phyloP scores from a whole-genome alignment of 2,888 invertebrate species.

The Aleiodes leptofemur region DNA sequence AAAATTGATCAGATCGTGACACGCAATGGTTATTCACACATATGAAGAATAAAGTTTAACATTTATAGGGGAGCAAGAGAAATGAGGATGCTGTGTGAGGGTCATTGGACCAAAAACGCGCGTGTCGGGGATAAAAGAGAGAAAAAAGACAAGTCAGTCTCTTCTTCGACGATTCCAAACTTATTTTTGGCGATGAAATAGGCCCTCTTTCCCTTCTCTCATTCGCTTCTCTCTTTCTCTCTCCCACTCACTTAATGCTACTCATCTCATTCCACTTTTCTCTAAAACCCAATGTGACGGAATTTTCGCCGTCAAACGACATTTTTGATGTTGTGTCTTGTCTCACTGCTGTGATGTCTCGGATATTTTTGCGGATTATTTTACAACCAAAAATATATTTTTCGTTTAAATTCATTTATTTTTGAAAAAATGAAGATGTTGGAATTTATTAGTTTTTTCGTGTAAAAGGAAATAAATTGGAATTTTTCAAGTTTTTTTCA shows the following conservation, averaged over 20 bases:
- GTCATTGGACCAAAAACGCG: conserved; percentile 72
- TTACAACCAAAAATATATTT: conserved; percentile 1
- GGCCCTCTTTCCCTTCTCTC: conserved; percentile 49
- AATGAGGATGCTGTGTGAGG: conserved; percentile 50
- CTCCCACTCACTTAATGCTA: conserved; percentile 10
- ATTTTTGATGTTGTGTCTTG: conserved; percentile 6
- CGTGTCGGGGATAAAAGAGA: conserved; percentile 41
- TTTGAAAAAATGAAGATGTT: not conserved
- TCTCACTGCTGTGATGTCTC: not conserved
- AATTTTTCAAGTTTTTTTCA: no score
- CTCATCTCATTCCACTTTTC: conserved; percentile 36
- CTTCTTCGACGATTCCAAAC: conserved; percentile 64
- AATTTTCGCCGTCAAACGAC: conserved; percentile 18
- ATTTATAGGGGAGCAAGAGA: conserved; percentile 16
- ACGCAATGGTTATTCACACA: conserved; percentile 56
- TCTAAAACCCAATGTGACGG: not conserved
- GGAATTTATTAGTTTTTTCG: no score
- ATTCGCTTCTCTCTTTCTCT: conserved; percentile 12
- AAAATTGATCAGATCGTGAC: conserved; percentile 42
- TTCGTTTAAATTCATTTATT: not conserved
- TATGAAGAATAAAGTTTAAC: conserved; percentile 46
- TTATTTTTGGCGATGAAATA: conserved; percentile 71
- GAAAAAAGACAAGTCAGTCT: conserved; percentile 42
- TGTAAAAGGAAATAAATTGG: no score
- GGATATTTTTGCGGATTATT: not conserved